Base-by-base conservation (phyloP, 2,888 invertebrate genomes). In the Nymphalis c-album region DNA sequence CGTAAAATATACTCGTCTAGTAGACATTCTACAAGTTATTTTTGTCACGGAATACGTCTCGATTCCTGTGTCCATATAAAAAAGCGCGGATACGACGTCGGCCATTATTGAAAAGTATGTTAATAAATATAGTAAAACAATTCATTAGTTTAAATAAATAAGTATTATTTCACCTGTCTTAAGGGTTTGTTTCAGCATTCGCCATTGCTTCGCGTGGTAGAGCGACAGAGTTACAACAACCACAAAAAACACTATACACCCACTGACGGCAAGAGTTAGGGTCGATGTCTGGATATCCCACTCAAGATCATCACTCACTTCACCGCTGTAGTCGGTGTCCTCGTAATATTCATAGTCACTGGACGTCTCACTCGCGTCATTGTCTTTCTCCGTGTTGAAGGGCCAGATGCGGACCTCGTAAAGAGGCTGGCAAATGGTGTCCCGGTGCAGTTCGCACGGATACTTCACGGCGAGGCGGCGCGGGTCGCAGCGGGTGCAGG, bases 161-260 rank as follows among this genome's bases (percentile, higher is more conserved):
- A 40, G 20, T 18, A 2, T 55, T 5, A 13, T n/a, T 7, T 93
- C 85, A 96, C 96, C 96, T 89, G 95, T 95, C 84, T 95, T 95
- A 77, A 96, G 94, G 79, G 95, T 95, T 80, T 94, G 94, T 87
- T 96, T 96, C 82, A 96, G 94, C 80, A 95, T 93, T 84, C 94
- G 94, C 96, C 96, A 96, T 85, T 96, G 96, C 80, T 94, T 94
- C 77, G 96, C 95, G 83, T 96, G 96, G 79, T 96, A 94, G 77
- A 96, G 88, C 75, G 96, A 95, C 83, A 96, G 95, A 79, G 95
- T 94, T 76, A 96, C 94, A 82, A 96, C 96, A 74, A 95, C 95
- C 77, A 95, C 91, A 92, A 96, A 96, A 92, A 96, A 96, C 81
- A 96, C 92, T 69, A 96, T 93, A 91, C 96, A 96, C 73, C 96